Base-by-base conservation (phyloP, 2,797 vertebrate genomes). In the Mormyrus proboscirostris region DNA sequence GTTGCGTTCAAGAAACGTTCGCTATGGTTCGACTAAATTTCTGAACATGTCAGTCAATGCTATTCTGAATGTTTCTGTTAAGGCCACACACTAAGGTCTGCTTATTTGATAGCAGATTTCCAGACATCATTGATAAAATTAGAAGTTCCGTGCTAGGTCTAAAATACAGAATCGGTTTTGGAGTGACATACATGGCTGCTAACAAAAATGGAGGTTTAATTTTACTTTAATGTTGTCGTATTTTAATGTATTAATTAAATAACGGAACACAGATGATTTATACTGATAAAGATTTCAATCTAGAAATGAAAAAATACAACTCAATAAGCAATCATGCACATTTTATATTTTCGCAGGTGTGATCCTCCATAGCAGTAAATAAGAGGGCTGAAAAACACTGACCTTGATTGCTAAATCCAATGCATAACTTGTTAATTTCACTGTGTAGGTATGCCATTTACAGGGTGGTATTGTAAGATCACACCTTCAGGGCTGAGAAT, bases 21-120 rank as follows among this genome's bases (percentile, higher is more conserved):
- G 73, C 55, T 51, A 88, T 41, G 19, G 86, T 53, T 90, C 86
- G 7, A 57, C 12, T 87, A 29, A 51, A 85, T 51, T 49, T 79
- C 10, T 25, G 53, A 29, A 51, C 16, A 10, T 5, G 12, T 86
- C 62, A 19, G 79, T 25, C 29, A 41, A 22, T 51, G 19, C 38
- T 51, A 79, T 76, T 88, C 25, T 69, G 19, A 3, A 69, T 7
- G 25, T 86, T 79, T 59, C 53, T 41, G 73, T 88, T 49, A 90
- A 88, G 89, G 89, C 73, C 51, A 59, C 41, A 44, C 38, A 1
- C 38, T 41, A 41, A n/a, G 14, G 73, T 19, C 38, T 79, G 38
- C 14, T 79, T 79, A 79, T 79, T 79, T 19, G 38, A 44, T n/a
- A 79, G 38, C 41, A 44, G 14, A 44, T 44, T 44, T 79, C 16